A percentile compares a stretch with the other conserved stretches of the same genome.
These are phyloP conservation scores for Antidorcas marsupialis DNA, from an alignment of 2,113 vertebrate genomes.

Conservation along the genomic window DNA sequence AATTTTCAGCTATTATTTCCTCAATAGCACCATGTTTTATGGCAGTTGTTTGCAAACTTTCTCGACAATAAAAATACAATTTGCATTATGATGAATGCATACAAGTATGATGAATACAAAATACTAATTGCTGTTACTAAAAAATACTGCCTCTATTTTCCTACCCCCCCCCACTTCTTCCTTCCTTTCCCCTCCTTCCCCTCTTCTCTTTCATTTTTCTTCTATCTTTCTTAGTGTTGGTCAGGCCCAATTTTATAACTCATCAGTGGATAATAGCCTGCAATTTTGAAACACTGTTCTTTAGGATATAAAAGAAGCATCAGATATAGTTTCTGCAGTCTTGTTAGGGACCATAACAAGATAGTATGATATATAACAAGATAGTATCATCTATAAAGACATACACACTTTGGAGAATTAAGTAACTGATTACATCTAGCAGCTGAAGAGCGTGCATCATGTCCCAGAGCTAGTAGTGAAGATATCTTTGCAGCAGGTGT, in stretches of 20 bases:
- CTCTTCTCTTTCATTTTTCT: neutral
- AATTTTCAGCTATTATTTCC: neutral
- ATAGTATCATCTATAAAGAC: neutral
- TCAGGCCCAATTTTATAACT: neutral
- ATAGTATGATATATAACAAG: neutral
- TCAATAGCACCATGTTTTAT: neutral
- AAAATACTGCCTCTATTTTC: neutral
- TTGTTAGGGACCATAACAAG: neutral
- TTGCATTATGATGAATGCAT: neutral
- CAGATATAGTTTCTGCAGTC: neutral
- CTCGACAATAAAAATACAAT: neutral
- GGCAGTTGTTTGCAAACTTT: neutral
- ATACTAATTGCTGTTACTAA: neutral
- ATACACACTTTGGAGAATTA: neutral
- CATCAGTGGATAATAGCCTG: neutral
- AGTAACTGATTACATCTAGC: neutral
- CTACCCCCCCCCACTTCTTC: neutral
- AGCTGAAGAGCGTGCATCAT: neutral
- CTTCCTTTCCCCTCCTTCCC: fast-evolving
- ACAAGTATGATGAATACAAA: neutral
- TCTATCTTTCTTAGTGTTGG: neutral
- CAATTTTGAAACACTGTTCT: neutral
- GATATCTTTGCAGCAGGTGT: neutral
- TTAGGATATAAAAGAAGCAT: neutral
- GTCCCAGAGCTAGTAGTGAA: neutral